Conservation (phyloP, 2,797 vertebrate species). For the Pristis pectinata region DNA sequence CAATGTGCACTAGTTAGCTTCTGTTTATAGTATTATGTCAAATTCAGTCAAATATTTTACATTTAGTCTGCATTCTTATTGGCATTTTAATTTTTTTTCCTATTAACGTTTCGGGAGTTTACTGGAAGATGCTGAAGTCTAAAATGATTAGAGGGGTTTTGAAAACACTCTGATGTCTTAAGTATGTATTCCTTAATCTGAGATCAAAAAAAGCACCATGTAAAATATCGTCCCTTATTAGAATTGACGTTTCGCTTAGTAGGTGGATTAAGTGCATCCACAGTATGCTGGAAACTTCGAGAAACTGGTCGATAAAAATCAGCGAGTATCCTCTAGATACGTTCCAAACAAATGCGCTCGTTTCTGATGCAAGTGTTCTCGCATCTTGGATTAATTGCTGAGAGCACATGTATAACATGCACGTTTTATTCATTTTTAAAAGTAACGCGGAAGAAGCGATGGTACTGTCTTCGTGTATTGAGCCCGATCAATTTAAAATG, state of each 20-base stretch:
- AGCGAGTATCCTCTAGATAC: neutral
- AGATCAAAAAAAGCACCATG: neutral
- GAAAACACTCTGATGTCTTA: neutral
- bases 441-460: no score
- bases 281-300: neutral
- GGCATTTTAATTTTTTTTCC: constrained; percentile 2
- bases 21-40: neutral
- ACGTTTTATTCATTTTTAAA: no score
- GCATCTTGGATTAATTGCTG: no score
- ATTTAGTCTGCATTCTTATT: neutral
- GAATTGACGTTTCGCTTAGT: neutral
- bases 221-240: neutral
- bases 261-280: neutral
- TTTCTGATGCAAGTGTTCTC: no score
- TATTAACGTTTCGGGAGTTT: neutral
- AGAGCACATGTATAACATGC: no score
- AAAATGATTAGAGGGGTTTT: neutral
- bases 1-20: neutral
- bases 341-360: no score
- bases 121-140: neutral
- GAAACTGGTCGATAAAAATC: neutral
- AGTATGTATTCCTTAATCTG: neutral
- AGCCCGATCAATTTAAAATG: no score
- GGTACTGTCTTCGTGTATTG: no score
- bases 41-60: neutral